These are phyloP conservation scores for Thumatha senex DNA, from an alignment of 2,888 invertebrate species.

Conservation along the genomic window DNA sequence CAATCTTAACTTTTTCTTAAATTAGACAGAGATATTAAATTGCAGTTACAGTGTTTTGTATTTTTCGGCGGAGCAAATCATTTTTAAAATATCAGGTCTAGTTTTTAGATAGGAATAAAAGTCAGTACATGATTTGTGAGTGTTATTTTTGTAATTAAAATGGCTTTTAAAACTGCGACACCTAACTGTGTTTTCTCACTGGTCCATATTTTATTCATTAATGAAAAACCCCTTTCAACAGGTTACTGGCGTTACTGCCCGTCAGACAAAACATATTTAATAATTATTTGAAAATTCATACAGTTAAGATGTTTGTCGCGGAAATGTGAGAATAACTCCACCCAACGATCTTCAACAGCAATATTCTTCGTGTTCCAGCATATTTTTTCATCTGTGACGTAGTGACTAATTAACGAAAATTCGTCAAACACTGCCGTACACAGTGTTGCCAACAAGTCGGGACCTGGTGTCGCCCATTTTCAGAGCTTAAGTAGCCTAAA, in stretches of 20 bases:
- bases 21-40: no score
- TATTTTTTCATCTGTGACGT: conserved; percentile 12
- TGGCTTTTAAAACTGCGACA: conserved; percentile 25
- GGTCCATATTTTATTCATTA: conserved; percentile 21
- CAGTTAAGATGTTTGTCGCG: conserved; percentile 14
- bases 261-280: conserved; percentile 19
- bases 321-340: conserved; percentile 11
- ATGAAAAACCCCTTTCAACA: conserved; percentile 16
- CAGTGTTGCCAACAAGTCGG: no score
- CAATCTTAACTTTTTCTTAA: no score
- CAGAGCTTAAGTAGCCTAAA: no score
- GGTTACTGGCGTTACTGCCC: conserved; percentile 16
- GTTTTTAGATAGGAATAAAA: neutral
- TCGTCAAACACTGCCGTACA: conserved; percentile 40
- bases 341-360: conserved; percentile 37
- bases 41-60: neutral
- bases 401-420: conserved; percentile 23
- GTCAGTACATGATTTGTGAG: neutral
- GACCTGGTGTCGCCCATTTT: no score
- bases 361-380: conserved; percentile 38
- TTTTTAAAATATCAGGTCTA: neutral
- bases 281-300: conserved; percentile 17
- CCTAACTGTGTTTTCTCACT: conserved; percentile 29
- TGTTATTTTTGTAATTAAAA: neutral
- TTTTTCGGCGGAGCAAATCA: neutral